Percentiles rank a stretch among this genome's conserved stretches.
These are phyloP conservation scores for Channa maculata DNA, from an alignment of 2,113 vertebrate species.

Conservation along the genomic window DNA sequence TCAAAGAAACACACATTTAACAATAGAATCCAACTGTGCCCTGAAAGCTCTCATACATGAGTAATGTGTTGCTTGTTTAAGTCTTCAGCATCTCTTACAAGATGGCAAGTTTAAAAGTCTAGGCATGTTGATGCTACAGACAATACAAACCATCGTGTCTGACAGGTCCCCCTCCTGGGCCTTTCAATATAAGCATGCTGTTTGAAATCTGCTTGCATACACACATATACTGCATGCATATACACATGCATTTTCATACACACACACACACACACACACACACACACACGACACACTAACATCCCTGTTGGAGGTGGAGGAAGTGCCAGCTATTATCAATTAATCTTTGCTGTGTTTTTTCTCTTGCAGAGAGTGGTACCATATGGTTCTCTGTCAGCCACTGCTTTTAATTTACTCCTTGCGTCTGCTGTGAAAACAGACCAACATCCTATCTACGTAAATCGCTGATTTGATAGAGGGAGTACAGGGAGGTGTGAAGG, in stretches of 20 bases:
- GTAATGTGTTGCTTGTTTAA: constrained; percentile 79
- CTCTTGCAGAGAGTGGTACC: constrained; percentile 78
- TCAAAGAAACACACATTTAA: constrained; percentile 44
- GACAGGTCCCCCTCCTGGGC: constrained; percentile 78
- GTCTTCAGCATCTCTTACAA: constrained; percentile 68
- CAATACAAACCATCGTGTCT: constrained; percentile 76
- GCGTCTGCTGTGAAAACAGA: constrained; percentile 84
- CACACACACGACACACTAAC: constrained; percentile 39
- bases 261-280: constrained; percentile 31
- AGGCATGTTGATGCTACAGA: constrained; percentile 65
- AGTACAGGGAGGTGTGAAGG: constrained; percentile 56
- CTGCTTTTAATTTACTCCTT: constrained; percentile 86
- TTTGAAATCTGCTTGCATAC: constrained; percentile 76
- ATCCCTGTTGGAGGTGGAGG: constrained; percentile 82
- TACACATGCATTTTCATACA: constrained; percentile 40
- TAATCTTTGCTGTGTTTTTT: constrained; percentile 83
- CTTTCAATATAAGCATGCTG: constrained; percentile 76
- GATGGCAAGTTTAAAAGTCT: constrained; percentile 71
- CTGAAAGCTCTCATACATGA: constrained; percentile 66
- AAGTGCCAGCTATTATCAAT: constrained; percentile 85
- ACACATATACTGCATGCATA: constrained; percentile 56
- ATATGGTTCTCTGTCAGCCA: constrained; percentile 86
- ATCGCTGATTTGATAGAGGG: constrained; percentile 82
- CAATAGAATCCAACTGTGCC: constrained; percentile 53
- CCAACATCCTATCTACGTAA: constrained; percentile 79